Evolutionary conservation across 1,140 invertebrate species (phyloP).

Genomic region (Megalonaias nervosa): DNA sequence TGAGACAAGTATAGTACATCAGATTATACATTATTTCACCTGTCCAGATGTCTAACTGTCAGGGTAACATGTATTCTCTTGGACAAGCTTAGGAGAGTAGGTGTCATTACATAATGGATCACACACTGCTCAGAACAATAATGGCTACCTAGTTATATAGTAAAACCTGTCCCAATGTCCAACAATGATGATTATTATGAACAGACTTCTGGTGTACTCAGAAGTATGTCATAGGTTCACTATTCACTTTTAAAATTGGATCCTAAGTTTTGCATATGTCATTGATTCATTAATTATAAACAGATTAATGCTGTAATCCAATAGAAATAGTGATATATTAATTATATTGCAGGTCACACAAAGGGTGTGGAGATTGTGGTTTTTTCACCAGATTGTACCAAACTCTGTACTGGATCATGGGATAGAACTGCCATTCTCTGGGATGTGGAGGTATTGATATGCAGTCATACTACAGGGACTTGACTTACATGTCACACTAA

Average conservation of each 20-base stretch:
- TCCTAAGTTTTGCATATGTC: background rate
- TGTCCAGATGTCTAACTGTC: too few species aligned
- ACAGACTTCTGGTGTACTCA: background rate
- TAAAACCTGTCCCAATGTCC: too few species aligned
- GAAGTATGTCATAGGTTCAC: background rate
- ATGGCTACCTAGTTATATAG: background rate
- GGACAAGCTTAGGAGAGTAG: too few species aligned
- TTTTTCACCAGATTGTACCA: conserved; percentile 57
- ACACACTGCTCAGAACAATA: too few species aligned
- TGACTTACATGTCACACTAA: too few species aligned
- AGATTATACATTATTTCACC: too few species aligned
- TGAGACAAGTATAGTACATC: too few species aligned
- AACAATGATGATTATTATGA: background rate
- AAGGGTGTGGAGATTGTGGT: conserved; percentile 67
- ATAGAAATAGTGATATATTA: background rate
- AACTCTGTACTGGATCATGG: conserved; percentile 66
- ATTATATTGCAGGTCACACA: conserved; percentile 56
- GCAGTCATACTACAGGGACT: too few species aligned
- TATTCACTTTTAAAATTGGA: background rate
- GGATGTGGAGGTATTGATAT: conserved; percentile 61
- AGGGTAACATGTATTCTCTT: too few species aligned
- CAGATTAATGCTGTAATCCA: background rate
- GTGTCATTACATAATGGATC: too few species aligned
- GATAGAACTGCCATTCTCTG: conserved; percentile 67
- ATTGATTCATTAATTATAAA: background rate